Conservation (phyloP, 35 echinoderm and acorn worm genomes). For the Apostichopus japonicus region DNA sequence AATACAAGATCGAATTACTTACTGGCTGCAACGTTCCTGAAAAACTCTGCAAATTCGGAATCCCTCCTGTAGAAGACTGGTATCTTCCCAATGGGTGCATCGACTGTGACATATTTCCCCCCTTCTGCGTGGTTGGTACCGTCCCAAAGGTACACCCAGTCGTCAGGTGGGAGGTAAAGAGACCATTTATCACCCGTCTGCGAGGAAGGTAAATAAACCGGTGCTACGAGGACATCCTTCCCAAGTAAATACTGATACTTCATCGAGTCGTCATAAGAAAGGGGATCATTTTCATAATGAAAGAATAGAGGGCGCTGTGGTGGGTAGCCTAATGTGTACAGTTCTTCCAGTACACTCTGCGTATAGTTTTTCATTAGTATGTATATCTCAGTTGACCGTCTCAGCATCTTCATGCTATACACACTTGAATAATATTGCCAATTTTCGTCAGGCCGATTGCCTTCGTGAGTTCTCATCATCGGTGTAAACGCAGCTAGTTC, state of each 20-base stretch:
- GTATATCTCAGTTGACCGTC: constrained; percentile 72
- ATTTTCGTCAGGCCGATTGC: constrained; percentile 83
- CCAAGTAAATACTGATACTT: constrained; percentile 88
- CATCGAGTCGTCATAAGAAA: constrained; percentile 60
- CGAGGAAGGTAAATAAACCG: constrained; percentile 65
- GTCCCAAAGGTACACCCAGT: constrained; percentile 83
- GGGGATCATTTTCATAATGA: constrained; percentile 79
- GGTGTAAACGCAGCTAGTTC: constrained; percentile 91
- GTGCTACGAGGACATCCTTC: constrained; percentile 82
- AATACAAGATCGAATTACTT: neutral
- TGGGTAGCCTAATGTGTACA: constrained; percentile 66
- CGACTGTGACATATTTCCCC: constrained; percentile 38
- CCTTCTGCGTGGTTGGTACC: constrained; percentile 39
- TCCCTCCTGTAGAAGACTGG: constrained; percentile 72
- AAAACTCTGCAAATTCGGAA: constrained; percentile 33
- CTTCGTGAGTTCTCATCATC: constrained; percentile 93
- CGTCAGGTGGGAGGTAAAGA: constrained; percentile 79
- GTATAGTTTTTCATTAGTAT: constrained; percentile 70
- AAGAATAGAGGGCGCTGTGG: constrained; percentile 84
- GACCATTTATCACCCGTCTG: constrained; percentile 63
- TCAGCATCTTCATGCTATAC: constrained; percentile 65
- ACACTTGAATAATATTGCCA: constrained; percentile 87
- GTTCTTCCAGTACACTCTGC: constrained; percentile 61
- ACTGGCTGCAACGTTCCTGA: neutral
- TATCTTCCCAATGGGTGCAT: constrained; percentile 57